These are phyloP conservation scores for Leucophenga varia DNA, from an alignment of 1,140 invertebrate genomes.

Conservation along the genomic window DNA sequence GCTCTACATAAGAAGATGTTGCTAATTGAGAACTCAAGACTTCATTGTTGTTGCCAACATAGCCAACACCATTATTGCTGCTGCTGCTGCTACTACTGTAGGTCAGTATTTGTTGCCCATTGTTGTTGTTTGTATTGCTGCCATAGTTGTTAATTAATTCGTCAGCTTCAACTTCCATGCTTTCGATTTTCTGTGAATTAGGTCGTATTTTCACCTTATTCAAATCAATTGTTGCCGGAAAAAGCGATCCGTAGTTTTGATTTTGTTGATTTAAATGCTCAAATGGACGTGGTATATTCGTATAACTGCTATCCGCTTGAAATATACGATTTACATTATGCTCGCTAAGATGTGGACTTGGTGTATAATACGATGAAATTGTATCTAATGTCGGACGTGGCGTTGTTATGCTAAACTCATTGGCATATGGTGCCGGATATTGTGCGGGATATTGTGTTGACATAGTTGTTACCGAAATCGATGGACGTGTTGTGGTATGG, in stretches of 20 bases:
- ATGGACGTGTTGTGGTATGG: slow-evolving; percentile 30
- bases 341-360: slow-evolving; percentile 44
- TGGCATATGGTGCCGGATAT: slow-evolving; percentile 24
- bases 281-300: slow-evolving; percentile 28
- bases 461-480: slow-evolving; percentile 18
- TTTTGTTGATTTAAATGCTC: neutral
- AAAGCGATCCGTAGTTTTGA: slow-evolving; percentile 16
- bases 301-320: slow-evolving; percentile 34
- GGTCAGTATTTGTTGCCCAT: slow-evolving; percentile 36
- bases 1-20: too few relatives aligned
- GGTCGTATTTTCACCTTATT: slow-evolving; percentile 42
- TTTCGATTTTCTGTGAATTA: slow-evolving; percentile 52
- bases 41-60: too few relatives aligned
- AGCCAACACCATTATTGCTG: too few relatives aligned
- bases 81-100: slow-evolving; percentile 29
- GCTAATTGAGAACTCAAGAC: too few relatives aligned
- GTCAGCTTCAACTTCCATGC: slow-evolving; percentile 44
- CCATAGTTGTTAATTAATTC: slow-evolving; percentile 33
- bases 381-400: slow-evolving; percentile 31
- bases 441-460: slow-evolving; percentile 21
- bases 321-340: slow-evolving; percentile 44
- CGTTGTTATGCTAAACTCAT: slow-evolving; percentile 33
- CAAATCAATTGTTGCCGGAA: slow-evolving; percentile 30
- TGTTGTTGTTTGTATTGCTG: slow-evolving; percentile 15
- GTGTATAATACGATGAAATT: slow-evolving; percentile 38